phyloP scores from a whole-genome alignment of 1,140 invertebrate genomes.

The Drosophila burlai region DNA sequence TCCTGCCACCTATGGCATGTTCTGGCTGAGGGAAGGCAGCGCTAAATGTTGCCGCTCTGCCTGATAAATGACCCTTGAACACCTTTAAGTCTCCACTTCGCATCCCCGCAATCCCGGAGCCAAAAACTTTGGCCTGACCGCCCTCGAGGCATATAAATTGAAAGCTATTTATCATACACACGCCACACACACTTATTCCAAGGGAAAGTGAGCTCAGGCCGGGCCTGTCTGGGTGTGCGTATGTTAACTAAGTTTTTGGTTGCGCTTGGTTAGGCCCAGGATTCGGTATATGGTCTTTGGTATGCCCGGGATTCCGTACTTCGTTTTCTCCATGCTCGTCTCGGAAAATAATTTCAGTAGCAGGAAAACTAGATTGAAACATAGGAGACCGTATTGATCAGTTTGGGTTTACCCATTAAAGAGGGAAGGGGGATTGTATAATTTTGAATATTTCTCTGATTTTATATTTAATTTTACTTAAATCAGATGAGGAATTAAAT shows the following conservation, averaged over 20 bases:
- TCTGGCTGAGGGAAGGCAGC: conserved; percentile 40
- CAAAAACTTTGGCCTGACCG: conserved; percentile 63
- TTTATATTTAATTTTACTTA: background rate
- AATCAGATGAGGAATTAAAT: background rate
- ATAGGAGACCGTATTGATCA: background rate
- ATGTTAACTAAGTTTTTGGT: conserved; percentile 80
- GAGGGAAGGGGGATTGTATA: background rate
- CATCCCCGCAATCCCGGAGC: conserved; percentile 19
- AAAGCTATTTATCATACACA: conserved; percentile 83
- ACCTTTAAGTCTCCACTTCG: conserved; percentile 67
- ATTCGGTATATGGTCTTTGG: background rate
- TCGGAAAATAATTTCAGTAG: conserved; percentile 11
- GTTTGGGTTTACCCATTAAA: background rate
- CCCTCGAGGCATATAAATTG: conserved; percentile 80
- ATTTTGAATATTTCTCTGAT: background rate
- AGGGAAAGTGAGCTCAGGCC: conserved; percentile 33
- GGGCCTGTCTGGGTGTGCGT: conserved; percentile 26
- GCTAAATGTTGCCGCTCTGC: conserved; percentile 81
- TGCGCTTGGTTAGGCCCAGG: conserved; percentile 65
- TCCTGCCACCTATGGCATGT: conserved; percentile 49
- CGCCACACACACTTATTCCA: conserved; percentile 56
- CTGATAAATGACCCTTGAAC: conserved; percentile 83
- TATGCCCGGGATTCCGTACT: conserved; percentile 2
- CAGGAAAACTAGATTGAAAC: background rate
- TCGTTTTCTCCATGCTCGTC: conserved; percentile 5